Evolutionary conservation across 1,140 invertebrate genomes (phyloP).

Genomic region (Zaprionus capensis): DNA sequence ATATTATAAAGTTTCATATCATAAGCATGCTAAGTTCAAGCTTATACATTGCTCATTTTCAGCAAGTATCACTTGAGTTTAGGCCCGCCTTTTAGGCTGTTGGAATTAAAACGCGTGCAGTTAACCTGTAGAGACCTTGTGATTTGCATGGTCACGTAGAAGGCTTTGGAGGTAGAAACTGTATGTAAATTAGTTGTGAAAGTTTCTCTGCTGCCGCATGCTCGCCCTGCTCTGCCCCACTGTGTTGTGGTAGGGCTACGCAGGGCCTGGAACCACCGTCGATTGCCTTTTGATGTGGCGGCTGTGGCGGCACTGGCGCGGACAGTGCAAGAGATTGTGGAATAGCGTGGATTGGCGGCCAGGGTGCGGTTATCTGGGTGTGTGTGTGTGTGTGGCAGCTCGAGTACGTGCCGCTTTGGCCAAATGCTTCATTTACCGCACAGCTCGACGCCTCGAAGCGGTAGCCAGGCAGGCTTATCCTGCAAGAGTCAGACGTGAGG

Average conservation of each 20-base stretch:
- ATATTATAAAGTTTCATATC: background rate
- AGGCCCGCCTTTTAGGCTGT: background rate
- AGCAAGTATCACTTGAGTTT: conserved; percentile 12
- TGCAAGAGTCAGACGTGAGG: conserved; percentile 51
- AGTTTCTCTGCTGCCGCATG: conserved; percentile 27
- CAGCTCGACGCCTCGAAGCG: conserved; percentile 52
- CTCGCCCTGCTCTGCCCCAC: background rate
- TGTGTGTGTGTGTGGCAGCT: conserved; percentile 26
- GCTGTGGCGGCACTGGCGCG: conserved; percentile 13
- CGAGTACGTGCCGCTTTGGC: conserved; percentile 67
- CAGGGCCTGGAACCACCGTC: conserved; percentile 23
- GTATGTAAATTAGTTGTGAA: conserved; percentile 76
- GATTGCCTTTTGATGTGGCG: conserved; percentile 79
- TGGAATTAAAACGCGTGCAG: conserved; percentile 39
- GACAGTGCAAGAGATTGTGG: conserved; percentile 4
- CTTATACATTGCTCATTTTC: background rate
- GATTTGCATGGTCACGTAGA: conserved; percentile 73
- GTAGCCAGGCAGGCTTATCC: conserved; percentile 42
- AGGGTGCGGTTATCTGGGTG: background rate
- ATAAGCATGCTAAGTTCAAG: background rate
- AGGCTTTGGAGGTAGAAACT: conserved; percentile 37
- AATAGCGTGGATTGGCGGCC: background rate
- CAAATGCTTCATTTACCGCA: conserved; percentile 74
- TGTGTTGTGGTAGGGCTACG: conserved; percentile 27
- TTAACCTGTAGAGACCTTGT: conserved; percentile 34